phyloP scores from a whole-genome alignment of 2,113 vertebrate species.

The Caranx melampygus region DNA sequence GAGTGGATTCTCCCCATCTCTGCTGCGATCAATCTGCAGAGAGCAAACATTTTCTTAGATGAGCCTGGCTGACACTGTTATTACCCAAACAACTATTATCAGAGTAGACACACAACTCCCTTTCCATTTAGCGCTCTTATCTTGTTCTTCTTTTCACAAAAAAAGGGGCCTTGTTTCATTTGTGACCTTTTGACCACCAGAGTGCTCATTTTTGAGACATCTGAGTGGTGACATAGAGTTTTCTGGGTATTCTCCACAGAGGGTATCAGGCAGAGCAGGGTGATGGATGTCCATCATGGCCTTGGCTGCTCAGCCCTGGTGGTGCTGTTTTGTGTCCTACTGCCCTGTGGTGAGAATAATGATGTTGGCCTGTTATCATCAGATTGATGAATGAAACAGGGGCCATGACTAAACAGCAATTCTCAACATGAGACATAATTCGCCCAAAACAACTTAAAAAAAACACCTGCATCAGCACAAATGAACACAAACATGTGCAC shows the following conservation, averaged over 20 bases:
- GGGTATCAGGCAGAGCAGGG: constrained; percentile 18
- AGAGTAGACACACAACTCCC: constrained; percentile 66
- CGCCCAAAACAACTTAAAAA: constrained; percentile 8
- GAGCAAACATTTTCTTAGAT: constrained; percentile 60
- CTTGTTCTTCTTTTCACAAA: constrained; percentile 35
- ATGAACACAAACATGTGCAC: background rate
- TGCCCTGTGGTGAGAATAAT: constrained; percentile 52
- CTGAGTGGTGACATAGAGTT: constrained; percentile 30
- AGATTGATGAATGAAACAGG: constrained; percentile 39
- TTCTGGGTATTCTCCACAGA: constrained; percentile 37
- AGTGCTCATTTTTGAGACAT: constrained; percentile 45
- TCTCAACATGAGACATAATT: constrained; percentile 51
- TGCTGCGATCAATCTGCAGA: constrained; percentile 79
- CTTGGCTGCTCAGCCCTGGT: constrained; percentile 44
- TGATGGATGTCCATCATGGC: constrained; percentile 56
- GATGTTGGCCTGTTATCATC: constrained; percentile 43
- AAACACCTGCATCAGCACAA: constrained; percentile 42
- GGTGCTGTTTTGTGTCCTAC: constrained; percentile 40
- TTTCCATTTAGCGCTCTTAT: constrained; percentile 71
- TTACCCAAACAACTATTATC: constrained; percentile 69
- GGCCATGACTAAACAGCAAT: constrained; percentile 41
- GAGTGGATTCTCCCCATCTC: constrained; percentile 84
- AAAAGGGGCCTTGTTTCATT: constrained; percentile 48
- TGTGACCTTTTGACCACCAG: constrained; percentile 62
- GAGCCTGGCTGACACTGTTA: constrained; percentile 52